Conservation (phyloP, 2,888 invertebrate species). For the Gnatocerus cornutus region DNA sequence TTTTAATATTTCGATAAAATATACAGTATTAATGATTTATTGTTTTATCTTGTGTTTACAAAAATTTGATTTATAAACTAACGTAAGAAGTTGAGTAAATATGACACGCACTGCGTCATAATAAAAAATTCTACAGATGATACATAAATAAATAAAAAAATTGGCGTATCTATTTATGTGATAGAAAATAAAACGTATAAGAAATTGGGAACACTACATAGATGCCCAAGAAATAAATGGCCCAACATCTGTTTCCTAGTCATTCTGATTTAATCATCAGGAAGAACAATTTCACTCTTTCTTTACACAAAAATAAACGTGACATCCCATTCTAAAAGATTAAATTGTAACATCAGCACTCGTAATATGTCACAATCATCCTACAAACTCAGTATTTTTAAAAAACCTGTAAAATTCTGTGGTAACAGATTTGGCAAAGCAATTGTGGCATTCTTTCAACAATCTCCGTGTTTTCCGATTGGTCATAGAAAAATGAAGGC, state of each 20-base stretch:
- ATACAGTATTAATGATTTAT: conserved; percentile 11
- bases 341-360: conserved; percentile 12
- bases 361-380: conserved; percentile 15
- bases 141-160: conserved; percentile 47
- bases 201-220: conserved; percentile 33
- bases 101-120: conserved; percentile 13
- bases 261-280: conserved; percentile 25
- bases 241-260: conserved; percentile 29
- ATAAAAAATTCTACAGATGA: conserved; percentile 40
- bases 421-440: conserved; percentile 25
- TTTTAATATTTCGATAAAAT: neutral
- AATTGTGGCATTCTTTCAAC: conserved; percentile 38
- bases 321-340: conserved; percentile 20
- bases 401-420: conserved; percentile 18
- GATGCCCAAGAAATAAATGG: conserved; percentile 31
- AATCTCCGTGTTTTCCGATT: conserved; percentile 11
- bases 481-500: conserved; percentile 21
- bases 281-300: conserved; percentile 35
- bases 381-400: conserved; percentile 31
- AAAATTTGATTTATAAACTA: conserved; percentile 20
- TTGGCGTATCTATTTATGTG: conserved; percentile 46
- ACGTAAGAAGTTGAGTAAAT: conserved; percentile 23
- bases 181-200: conserved; percentile 43
- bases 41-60: conserved; percentile 24
- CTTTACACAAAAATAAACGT: conserved; percentile 31